Base-by-base conservation (phyloP, 1,140 invertebrate species). In the Medauroidea extradentata region DNA sequence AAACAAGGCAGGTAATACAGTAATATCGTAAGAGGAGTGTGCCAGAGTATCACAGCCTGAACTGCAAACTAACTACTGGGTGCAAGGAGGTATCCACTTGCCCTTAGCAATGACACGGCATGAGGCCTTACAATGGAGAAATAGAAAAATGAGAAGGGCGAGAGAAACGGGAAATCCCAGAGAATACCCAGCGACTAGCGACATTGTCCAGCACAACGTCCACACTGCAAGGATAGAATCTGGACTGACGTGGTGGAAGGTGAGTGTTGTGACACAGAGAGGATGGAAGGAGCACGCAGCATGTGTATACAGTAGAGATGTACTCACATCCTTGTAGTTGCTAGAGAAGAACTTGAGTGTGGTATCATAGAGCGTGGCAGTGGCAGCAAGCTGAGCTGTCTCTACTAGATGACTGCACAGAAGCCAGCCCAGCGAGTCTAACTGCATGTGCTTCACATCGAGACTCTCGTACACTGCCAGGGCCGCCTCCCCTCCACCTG, bases 391-490 rank as follows among this genome's bases (percentile, higher is more conserved):
- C 46, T 88, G 81, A 5, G 86, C 90, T 19, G 84, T 79, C 46
- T 86, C 76, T 3, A 83, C 77, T 56, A 94, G 77, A 59, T 90
- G 80, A 62, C 86, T 85, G 53, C 84, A 84, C 72, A 93, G 86
- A 53, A 93, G 76, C 77, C 93, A 89, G 50, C 93, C 89, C 67
- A 98, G 76, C 0, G 94, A 93, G 77, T 97, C 93, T 70, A 96
- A 79, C 72, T 98, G 95, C 61, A 98, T 86, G 75, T 97, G 93
- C 78, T 98, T 98, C 50, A 94, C 83, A 68, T 98, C 94, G 70
- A 98, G 75, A 49, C 77, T 77, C 59, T 79, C 75, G 68, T 87
- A 91, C 60, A 85, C 75, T 42, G 77, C 74, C 61, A 86, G 84
- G 43, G 88, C 89, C 3, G 83, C 84, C n/a, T 79, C 69, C 62